Evolutionary conservation across 2,888 invertebrate genomes (phyloP).

Genomic region (Limnephilus rhombicus): DNA sequence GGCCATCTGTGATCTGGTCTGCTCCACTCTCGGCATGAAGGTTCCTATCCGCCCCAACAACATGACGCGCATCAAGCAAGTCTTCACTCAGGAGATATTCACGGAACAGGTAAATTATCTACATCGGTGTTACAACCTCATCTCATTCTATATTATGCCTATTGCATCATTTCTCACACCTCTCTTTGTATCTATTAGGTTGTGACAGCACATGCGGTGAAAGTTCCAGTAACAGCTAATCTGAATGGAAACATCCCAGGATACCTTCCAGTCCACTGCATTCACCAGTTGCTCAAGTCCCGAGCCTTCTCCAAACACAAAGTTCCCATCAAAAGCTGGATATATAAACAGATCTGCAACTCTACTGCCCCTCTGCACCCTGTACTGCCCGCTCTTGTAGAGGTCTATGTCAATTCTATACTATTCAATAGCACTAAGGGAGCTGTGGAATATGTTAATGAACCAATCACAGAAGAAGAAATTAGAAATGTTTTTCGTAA

Average conservation of each 20-base stretch:
- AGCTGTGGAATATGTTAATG: slow-evolving; percentile 89
- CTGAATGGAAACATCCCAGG: slow-evolving; percentile 93
- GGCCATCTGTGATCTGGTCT: slow-evolving; percentile 95
- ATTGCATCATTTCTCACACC: background rate
- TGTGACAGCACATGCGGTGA: slow-evolving; percentile 96
- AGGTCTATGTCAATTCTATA: slow-evolving; percentile 96
- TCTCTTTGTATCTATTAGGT: slow-evolving; percentile 76
- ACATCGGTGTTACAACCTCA: background rate
- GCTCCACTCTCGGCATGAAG: slow-evolving; percentile 96
- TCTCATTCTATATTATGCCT: background rate
- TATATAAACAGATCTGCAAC: slow-evolving; percentile 94
- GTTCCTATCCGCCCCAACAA: slow-evolving; percentile 92
- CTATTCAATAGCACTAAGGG: slow-evolving; percentile 83
- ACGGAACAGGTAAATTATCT: slow-evolving; percentile 87
- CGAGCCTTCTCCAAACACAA: slow-evolving; percentile 97
- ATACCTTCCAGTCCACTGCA: slow-evolving; percentile 96
- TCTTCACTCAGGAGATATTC: slow-evolving; percentile 97
- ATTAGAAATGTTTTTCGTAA: slow-evolving; percentile 90
- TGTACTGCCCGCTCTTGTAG: slow-evolving; percentile 93
- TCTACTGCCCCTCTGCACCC: slow-evolving; percentile 95
- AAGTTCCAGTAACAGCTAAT: slow-evolving; percentile 94
- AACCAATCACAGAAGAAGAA: slow-evolving; percentile 94
- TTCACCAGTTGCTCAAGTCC: slow-evolving; percentile 95
- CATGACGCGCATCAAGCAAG: slow-evolving; percentile 91
- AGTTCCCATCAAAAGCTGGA: slow-evolving; percentile 98